These are phyloP conservation scores for Microdon myrmicae DNA, from an alignment of 2,888 invertebrate genomes.

Conservation along the genomic window DNA sequence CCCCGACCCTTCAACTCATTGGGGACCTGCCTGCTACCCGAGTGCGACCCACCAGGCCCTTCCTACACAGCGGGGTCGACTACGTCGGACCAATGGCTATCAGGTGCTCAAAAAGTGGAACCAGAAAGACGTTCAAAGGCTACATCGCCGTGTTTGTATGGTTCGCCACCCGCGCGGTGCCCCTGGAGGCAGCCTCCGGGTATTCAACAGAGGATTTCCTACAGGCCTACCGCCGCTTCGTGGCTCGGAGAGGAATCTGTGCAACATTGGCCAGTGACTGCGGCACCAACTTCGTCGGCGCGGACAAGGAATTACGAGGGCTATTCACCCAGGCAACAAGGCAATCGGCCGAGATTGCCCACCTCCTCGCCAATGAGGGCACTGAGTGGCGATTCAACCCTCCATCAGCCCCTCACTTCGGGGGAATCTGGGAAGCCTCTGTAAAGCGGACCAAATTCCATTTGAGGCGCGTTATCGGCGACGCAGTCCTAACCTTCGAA, in stretches of 20 bases:
- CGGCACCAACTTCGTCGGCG: constrained; percentile 5
- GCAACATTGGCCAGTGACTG: constrained; percentile 6
- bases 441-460: too few species aligned
- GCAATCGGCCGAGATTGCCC: too few species aligned
- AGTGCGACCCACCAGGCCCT: constrained; percentile 3
- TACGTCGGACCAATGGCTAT: constrained; percentile 13
- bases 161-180: constrained; percentile 9
- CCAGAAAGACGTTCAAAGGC: neutral
- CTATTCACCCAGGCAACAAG: too few species aligned
- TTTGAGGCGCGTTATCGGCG: too few species aligned
- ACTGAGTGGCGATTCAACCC: too few species aligned
- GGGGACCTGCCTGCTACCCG: neutral
- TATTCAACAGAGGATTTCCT: constrained; percentile 9
- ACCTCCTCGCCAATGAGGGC: too few species aligned
- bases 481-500: too few species aligned
- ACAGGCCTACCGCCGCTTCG: constrained; percentile 3
- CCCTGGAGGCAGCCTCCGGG: constrained; percentile 4
- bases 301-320: constrained; percentile 24
- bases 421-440: too few species aligned
- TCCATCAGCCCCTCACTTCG: too few species aligned
- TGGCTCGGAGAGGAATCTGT: constrained; percentile 6
- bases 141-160: constrained; percentile 10
- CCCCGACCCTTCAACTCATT: constrained; percentile 5
- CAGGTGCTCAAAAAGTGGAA: too few species aligned
- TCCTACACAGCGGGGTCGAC: constrained; percentile 11